Conservation (phyloP, 2,113 vertebrate genomes). For the Platycercus adscitus region DNA sequence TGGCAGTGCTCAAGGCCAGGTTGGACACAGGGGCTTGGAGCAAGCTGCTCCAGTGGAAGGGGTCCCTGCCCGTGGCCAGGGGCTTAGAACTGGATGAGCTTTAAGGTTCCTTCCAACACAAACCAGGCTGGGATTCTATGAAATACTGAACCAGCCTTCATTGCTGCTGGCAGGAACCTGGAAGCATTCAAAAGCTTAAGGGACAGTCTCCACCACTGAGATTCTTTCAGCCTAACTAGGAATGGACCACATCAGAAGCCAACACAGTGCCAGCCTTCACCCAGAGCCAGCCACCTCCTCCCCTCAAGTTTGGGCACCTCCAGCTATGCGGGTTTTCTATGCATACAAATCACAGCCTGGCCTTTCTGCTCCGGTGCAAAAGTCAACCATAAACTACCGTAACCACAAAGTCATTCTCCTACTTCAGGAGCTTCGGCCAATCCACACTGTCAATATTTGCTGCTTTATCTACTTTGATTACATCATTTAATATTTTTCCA, state of each 20-base stretch:
- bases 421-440: not conserved
- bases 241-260: not conserved
- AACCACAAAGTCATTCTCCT: not conserved
- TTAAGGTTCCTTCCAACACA: not conserved
- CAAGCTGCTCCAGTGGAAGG: too few species aligned
- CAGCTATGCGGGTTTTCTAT: fast-evolving
- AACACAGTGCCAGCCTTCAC: fast-evolving
- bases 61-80: not conserved
- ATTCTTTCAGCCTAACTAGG: not conserved
- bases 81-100: not conserved
- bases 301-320: fast-evolving
- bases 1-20: too few species aligned
- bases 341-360: fast-evolving
- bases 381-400: not conserved
- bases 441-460: not conserved
- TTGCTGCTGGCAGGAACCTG: not conserved
- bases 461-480: not conserved
- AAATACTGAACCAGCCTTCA: not conserved
- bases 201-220: not conserved
- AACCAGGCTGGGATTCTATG: not conserved
- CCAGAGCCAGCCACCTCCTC: not conserved
- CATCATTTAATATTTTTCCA: not conserved
- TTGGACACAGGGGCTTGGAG: too few species aligned
- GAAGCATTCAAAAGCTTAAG: fast-evolving
- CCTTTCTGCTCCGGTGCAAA: not conserved